phyloP scores from a whole-genome alignment of 2,797 vertebrate genomes.

The Hoplostethus atlanticus region DNA sequence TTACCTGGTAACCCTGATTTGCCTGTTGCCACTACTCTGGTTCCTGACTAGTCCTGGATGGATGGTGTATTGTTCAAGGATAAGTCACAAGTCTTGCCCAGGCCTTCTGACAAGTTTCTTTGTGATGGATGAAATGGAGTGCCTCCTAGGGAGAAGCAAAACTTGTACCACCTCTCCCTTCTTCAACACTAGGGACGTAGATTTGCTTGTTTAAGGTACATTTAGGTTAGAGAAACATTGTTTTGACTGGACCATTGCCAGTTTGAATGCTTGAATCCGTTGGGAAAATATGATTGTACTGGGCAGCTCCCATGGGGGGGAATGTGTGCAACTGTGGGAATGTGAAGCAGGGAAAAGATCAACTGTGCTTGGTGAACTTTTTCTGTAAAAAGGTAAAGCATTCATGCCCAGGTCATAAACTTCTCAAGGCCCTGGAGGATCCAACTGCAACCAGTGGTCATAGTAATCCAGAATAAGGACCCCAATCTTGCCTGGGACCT shows the following conservation, averaged over 20 bases:
- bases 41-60: conserved; percentile 34
- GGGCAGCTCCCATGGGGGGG: neutral
- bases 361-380: too few relatives aligned
- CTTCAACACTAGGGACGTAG: neutral
- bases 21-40: conserved; percentile 19
- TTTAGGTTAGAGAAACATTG: neutral
- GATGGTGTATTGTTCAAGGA: neutral
- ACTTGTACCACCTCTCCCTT: conserved; percentile 1
- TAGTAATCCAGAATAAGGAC: neutral
- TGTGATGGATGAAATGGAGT: too few relatives aligned
- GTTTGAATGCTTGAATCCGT: too few relatives aligned
- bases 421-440: neutral
- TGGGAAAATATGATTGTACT: conserved; percentile 3
- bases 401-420: neutral
- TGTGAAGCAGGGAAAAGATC: too few relatives aligned
- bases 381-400: too few relatives aligned
- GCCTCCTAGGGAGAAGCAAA: conserved; percentile 6
- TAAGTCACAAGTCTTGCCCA: too few relatives aligned
- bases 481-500: neutral
- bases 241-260: neutral
- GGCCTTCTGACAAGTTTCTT: too few relatives aligned
- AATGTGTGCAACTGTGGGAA: neutral
- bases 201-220: neutral
- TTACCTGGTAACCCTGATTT: conserved; percentile 58
- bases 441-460: neutral